Evolutionary conservation across 2,797 vertebrate genomes (phyloP).

Genomic region (Alosa sapidissima): DNA sequence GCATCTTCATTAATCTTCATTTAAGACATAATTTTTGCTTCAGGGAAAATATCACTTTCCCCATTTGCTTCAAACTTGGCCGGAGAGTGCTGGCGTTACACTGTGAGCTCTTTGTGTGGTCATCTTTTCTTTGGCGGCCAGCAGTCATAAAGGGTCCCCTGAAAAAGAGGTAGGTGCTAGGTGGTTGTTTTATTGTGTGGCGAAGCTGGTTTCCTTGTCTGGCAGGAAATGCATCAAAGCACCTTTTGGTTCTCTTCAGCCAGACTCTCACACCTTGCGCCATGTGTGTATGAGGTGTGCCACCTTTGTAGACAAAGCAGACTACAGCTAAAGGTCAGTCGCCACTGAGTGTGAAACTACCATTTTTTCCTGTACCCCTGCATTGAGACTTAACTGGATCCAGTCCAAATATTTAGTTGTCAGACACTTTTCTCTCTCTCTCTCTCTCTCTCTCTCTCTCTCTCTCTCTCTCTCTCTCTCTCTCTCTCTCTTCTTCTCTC

Average conservation of each 20-base stretch:
- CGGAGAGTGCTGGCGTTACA: conserved; percentile 42
- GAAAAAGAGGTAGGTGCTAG: conserved; percentile 45
- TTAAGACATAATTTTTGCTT: conserved; percentile 32
- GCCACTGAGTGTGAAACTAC: background rate
- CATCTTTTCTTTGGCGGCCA: conserved; percentile 51
- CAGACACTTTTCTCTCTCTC: conserved; percentile 43
- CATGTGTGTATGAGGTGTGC: conserved; percentile 26
- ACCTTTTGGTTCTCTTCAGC: conserved; percentile 70
- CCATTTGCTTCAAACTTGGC: conserved; percentile 30
- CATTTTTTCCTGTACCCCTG: background rate
- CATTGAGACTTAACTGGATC: background rate
- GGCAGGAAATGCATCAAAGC: conserved; percentile 70
- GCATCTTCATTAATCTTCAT: conserved; percentile 48
- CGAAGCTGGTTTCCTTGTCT: conserved; percentile 56
- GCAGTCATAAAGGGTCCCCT: background rate
- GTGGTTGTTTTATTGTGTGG: conserved; percentile 60
- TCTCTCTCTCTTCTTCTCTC: background rate
- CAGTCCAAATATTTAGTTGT: background rate
- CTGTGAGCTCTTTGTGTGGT: conserved; percentile 59
- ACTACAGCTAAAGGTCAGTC: conserved; percentile 37
- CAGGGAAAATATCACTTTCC: conserved; percentile 41
- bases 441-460: background rate
- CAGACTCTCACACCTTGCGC: conserved; percentile 61
- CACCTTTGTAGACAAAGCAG: conserved; percentile 61
- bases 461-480: background rate